These are phyloP conservation scores for Musca domestica DNA, from an alignment of 1,140 invertebrate genomes.

Conservation along the genomic window DNA sequence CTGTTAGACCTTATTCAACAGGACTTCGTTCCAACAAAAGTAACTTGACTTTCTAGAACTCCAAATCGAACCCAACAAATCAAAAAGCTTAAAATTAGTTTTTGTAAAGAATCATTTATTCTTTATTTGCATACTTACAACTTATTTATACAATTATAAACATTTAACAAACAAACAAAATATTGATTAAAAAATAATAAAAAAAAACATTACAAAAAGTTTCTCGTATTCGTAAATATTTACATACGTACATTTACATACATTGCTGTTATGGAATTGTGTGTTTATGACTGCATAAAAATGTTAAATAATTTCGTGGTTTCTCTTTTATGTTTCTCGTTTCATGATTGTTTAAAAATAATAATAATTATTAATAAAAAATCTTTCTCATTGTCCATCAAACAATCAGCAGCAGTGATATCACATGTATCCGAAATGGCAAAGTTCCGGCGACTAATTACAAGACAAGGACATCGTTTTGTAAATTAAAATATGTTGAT, in stretches of 20 bases:
- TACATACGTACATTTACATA: constrained; percentile 28
- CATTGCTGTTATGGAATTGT: constrained; percentile 11
- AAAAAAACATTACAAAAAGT: constrained; percentile 3
- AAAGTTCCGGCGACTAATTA: constrained; percentile 47
- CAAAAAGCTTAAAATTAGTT: background rate
- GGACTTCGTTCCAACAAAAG: no score
- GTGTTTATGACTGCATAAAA: constrained; percentile 26
- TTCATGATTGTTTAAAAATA: constrained; percentile 44
- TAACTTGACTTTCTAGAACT: no score
- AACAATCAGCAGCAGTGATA: constrained; percentile 42
- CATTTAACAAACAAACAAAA: constrained; percentile 27
- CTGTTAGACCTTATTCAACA: no score
- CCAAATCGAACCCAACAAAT: no score
- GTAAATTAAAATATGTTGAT: background rate
- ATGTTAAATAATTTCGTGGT: background rate
- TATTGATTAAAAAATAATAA: constrained; percentile 16
- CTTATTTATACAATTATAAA: constrained; percentile 31
- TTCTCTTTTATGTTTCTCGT: constrained; percentile 5
- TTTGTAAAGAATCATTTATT: constrained; percentile 49
- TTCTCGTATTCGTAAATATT: constrained; percentile 23
- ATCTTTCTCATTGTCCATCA: constrained; percentile 25
- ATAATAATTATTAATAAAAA: constrained; percentile 36
- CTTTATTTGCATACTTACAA: constrained; percentile 52
- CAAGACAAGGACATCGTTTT: background rate
- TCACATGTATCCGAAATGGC: constrained; percentile 53